phyloP scores from a whole-genome alignment of 2,888 invertebrate species.

The Drosophila parthenogenetica region DNA sequence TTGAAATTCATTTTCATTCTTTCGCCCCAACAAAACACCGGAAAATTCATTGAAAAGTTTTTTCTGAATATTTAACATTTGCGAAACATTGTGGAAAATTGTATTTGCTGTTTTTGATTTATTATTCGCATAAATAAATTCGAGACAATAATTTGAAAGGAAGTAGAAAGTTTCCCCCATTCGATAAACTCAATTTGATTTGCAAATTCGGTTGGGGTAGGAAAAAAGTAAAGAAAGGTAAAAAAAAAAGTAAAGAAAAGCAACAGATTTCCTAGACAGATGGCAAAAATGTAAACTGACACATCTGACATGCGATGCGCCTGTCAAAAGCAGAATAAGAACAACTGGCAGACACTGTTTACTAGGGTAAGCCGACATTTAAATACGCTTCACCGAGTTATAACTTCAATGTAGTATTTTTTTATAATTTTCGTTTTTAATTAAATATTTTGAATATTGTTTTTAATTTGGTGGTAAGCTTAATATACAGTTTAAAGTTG shows the following conservation, averaged over 20 bases:
- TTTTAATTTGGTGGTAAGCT: too few relatives aligned
- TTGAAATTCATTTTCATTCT: slow-evolving; percentile 53
- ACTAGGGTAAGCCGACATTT: neutral
- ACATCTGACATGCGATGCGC: neutral
- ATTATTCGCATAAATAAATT: slow-evolving; percentile 24
- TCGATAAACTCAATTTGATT: slow-evolving; percentile 1
- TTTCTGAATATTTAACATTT: slow-evolving; percentile 27
- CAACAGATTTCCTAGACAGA: slow-evolving; percentile 21
- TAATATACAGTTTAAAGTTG: too few relatives aligned
- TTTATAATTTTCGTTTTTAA: neutral
- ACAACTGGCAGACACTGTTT: neutral
- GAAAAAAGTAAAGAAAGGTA: slow-evolving; percentile 5
- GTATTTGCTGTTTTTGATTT: neutral
- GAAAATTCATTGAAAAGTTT: slow-evolving; percentile 63
- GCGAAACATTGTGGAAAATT: slow-evolving; percentile 21
- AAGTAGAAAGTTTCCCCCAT: neutral
- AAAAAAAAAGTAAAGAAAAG: slow-evolving; percentile 7
- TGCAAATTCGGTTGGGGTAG: slow-evolving; percentile 18
- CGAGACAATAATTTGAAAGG: neutral
- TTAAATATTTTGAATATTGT: too few relatives aligned
- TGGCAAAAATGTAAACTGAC: neutral
- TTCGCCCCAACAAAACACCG: slow-evolving; percentile 30
- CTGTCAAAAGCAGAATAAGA: slow-evolving; percentile 28
- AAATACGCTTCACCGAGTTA: neutral
- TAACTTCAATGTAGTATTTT: neutral